These are phyloP conservation scores for Ormia ochracea DNA, from an alignment of 2,888 invertebrate species.

Conservation along the genomic window DNA sequence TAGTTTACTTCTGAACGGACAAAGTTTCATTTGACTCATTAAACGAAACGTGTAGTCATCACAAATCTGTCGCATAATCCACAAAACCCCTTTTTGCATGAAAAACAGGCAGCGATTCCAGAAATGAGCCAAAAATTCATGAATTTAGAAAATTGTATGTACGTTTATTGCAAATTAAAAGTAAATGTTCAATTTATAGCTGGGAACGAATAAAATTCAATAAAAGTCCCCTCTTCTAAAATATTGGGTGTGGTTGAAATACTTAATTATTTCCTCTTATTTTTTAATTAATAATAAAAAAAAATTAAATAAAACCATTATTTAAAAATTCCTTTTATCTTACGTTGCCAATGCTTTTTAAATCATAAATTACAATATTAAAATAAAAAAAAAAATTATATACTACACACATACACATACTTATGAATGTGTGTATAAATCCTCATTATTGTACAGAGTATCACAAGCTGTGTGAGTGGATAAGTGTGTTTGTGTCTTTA, in stretches of 20 bases:
- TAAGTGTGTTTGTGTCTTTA: conserved; percentile 20
- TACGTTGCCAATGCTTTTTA: conserved; percentile 53
- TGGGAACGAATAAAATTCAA: conserved; percentile 9
- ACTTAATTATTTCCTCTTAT: conserved; percentile 42
- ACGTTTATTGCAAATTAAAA: background rate
- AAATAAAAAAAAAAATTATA: conserved; percentile 47
- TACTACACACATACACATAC: no score
- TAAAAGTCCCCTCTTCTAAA: conserved; percentile 13
- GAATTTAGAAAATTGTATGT: background rate
- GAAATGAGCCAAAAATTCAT: no score
- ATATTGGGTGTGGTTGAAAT: conserved; percentile 50
- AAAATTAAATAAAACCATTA: conserved; percentile 39
- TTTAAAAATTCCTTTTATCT: conserved; percentile 55
- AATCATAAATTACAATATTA: conserved; percentile 60
- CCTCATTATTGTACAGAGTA: conserved; percentile 49
- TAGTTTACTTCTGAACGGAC: no score
- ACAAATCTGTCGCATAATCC: no score
- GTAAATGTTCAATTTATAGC: background rate
- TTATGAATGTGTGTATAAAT: conserved; percentile 32
- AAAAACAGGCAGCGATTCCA: background rate
- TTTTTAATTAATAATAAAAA: conserved; percentile 30
- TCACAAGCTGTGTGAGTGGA: no score
- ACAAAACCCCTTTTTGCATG: background rate
- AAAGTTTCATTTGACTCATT: background rate
- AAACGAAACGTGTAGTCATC: no score